Conservation (phyloP, 2,797 vertebrate genomes). For the Pelodytes ibericus region DNA sequence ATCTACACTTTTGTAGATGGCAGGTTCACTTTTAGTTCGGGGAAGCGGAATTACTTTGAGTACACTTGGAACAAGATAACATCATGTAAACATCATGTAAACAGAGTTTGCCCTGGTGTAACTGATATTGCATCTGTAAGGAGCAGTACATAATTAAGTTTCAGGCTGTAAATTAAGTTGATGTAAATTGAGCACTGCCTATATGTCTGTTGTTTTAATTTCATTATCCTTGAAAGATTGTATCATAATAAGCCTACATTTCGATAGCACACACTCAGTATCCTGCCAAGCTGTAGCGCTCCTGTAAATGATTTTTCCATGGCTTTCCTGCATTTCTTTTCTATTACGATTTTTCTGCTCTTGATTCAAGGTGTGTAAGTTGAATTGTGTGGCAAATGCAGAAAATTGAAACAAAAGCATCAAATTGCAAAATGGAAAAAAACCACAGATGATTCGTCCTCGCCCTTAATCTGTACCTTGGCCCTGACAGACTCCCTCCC, state of each 20-base stretch:
- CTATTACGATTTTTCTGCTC: background rate
- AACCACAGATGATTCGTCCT: background rate
- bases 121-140: too few species aligned
- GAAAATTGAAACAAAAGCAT: conserved; percentile 8
- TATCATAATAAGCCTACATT: background rate
- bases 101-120: too few species aligned
- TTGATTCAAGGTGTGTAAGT: background rate
- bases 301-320: background rate
- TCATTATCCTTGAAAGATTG: background rate
- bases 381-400: background rate
- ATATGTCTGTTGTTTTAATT: too few species aligned
- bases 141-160: too few species aligned
- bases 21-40: too few species aligned
- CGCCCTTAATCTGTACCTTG: background rate
- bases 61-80: too few species aligned
- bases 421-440: conserved; percentile 2
- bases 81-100: too few species aligned
- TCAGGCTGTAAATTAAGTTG: too few species aligned
- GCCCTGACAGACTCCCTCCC: background rate
- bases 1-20: too few species aligned
- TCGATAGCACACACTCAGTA: background rate
- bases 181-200: too few species aligned
- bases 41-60: too few species aligned
- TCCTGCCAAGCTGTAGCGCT: background rate
- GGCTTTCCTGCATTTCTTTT: background rate